These are phyloP conservation scores for Sebastiscus albofasciatus DNA, from an alignment of 2,797 vertebrate genomes.

Conservation along the genomic window DNA sequence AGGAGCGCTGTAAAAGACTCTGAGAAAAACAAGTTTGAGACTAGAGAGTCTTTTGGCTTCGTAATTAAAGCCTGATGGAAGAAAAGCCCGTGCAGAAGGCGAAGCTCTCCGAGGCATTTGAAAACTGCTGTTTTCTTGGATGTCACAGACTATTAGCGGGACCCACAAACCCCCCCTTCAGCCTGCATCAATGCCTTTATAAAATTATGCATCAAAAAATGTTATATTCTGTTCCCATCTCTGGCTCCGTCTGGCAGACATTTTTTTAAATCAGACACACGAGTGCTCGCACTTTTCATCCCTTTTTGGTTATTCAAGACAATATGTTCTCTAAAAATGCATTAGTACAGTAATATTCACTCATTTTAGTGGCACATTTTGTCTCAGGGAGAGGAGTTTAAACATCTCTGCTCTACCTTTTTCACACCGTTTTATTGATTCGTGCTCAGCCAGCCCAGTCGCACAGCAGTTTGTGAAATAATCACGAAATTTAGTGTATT, in stretches of 20 bases:
- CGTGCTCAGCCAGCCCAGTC: not conserved
- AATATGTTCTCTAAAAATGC: conserved; percentile 4
- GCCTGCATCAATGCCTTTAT: conserved; percentile 47
- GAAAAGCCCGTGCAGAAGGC: conserved; percentile 48
- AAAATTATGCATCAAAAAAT: conserved; percentile 62
- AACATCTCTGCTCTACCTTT: not conserved
- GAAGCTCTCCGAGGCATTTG: conserved; percentile 49
- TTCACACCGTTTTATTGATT: not conserved
- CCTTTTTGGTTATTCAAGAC: not conserved
- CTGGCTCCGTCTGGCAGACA: conserved; percentile 27
- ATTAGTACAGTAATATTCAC: not conserved
- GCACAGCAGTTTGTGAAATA: not conserved
- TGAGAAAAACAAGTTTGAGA: conserved; percentile 63
- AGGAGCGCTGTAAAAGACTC: conserved; percentile 27
- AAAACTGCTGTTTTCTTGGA: conserved; percentile 61
- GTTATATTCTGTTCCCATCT: conserved; percentile 45
- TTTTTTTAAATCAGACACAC: conserved; percentile 41
- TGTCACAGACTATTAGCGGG: conserved; percentile 61
- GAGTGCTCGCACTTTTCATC: not conserved
- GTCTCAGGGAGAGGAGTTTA: not conserved
- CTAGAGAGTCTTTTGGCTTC: conserved; percentile 57
- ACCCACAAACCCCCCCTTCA: conserved; percentile 57
- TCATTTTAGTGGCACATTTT: not conserved
- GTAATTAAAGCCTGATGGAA: conserved; percentile 75
- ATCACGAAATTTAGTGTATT: not conserved